Evolutionary conservation across 1,140 invertebrate genomes (phyloP), one percentile per base, ranked within the genome.

Genomic region (Chrysopa pallens): DNA sequence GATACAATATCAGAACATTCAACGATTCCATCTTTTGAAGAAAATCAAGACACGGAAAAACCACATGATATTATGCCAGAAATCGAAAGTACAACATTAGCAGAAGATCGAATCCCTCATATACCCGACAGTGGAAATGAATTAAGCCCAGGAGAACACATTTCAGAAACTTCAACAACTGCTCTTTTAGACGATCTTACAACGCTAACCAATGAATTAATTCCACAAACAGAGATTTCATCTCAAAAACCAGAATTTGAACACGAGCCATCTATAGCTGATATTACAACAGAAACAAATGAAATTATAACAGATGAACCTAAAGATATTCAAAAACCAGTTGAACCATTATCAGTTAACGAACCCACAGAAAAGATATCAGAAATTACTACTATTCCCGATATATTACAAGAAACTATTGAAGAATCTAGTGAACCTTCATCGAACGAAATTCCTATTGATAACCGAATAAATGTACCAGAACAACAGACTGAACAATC

Each of bases 41-140:
- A 47, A 49, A 45, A 49, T 36, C 17, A 42, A 42, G n/a, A 17
- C 29, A 42, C 40, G 36, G 40, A 40, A 52, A 42, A 17, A 42
- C 31, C 42, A 27, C 23, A 40, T 31, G 42, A 49, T 31, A 4
- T 8, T 8, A 33, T 36, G 31, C 28, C 11, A 15, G 29, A 9
- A 36, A n/a, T 33, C 27, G 36, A 5, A 11, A 29, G 23, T 13
- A 11, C 43, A 42, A 9, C 12, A 9, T 15, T 15, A 39, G 42
- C n/a, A 29, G 14, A 38, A 29, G 14, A 36, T 12, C 15, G 12
- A 36, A 13, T 36, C 6, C 9, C 33, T 3, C 12, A 11, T 36
- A 6, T 13, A n/a, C 12, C 33, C 2, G 33, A n/a, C 4, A n/a
- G 6, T 33, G 31, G 6, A 33, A 33, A 12, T 33, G 31, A 12